Evolutionary conservation across 2,888 invertebrate species (phyloP).

Genomic region (Ferrisia virgata): DNA sequence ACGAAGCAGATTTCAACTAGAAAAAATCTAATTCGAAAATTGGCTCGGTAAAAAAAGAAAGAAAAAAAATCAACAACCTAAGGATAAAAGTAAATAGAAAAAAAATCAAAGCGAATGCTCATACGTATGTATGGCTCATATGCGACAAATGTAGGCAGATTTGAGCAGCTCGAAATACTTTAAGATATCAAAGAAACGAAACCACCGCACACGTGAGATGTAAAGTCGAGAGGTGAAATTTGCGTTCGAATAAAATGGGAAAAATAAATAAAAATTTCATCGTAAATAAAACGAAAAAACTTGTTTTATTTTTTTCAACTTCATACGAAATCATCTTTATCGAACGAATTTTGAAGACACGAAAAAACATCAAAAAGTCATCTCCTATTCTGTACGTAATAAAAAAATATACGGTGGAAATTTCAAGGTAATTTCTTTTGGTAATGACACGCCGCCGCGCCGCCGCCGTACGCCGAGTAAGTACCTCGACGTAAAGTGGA

Average conservation of each 20-base stretch:
- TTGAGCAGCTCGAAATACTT: neutral
- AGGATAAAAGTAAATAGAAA: neutral
- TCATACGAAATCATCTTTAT: neutral
- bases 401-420: neutral
- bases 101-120: neutral
- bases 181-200: neutral
- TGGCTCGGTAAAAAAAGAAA: neutral
- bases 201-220: neutral
- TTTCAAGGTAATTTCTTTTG: neutral
- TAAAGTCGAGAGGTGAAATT: neutral
- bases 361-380: slow-evolving; percentile 21
- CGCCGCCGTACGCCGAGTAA: too few species aligned
- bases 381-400: neutral
- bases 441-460: slow-evolving; percentile 10
- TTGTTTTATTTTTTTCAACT: neutral
- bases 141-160: neutral
- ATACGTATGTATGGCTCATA: neutral
- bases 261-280: slow-evolving; percentile 24
- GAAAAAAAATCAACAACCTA: neutral
- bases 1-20: too few species aligned
- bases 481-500: neutral
- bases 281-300: neutral
- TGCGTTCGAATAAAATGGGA: neutral
- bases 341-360: neutral
- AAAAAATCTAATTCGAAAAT: neutral